Evolutionary conservation across 2,888 invertebrate species (phyloP), one percentile per base, ranked within the genome.

Genomic region (Eupsilia transversa): DNA sequence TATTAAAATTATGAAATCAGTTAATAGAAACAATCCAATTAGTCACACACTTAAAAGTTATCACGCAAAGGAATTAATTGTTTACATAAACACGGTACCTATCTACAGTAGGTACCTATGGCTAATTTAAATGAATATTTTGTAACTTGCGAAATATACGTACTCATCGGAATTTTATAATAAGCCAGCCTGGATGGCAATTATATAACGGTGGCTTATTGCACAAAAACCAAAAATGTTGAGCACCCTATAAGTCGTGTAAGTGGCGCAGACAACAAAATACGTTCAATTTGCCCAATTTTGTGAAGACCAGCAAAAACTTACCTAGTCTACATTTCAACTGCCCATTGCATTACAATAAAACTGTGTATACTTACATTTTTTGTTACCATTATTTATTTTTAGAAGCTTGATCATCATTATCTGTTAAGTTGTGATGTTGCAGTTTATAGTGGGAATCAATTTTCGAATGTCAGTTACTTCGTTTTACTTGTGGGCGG

Each of bases 401-500:
- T 79, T 67, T 38, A 56, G 33, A 67, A 66, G 52, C 20, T 27
- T 46, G 7, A 3, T 20, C 41, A 20, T 66, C 30, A 57, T 67
- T 67, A 57, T 49, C 27, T 69, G n/a, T 30, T 43, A 43, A 2
- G 46, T 2, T 49, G n/a, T 23, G 59, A 46, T 56, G 61, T 72
- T 79, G 71, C 73, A 74, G 27, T 57, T 49, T 52, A 68, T 23
- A 79, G 57, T 70, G 52, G 30, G 59, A 82, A 67, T 76, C 43
- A 76, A 76, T 82, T 80, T 75, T 59, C 41, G 43, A 79, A 71
- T 38, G 65, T 66, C 63, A 43, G 69, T 80, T 70, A 70, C 59
- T 83, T 72, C n/a, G 54, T 66, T 72, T 59, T 66, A 46, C 46
- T 63, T 72, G 83, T 72, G 57, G 69, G 80, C 72, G 83, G 61